Evolutionary conservation across 1,140 invertebrate species (phyloP).

Genomic region (Drosophila melanica): DNA sequence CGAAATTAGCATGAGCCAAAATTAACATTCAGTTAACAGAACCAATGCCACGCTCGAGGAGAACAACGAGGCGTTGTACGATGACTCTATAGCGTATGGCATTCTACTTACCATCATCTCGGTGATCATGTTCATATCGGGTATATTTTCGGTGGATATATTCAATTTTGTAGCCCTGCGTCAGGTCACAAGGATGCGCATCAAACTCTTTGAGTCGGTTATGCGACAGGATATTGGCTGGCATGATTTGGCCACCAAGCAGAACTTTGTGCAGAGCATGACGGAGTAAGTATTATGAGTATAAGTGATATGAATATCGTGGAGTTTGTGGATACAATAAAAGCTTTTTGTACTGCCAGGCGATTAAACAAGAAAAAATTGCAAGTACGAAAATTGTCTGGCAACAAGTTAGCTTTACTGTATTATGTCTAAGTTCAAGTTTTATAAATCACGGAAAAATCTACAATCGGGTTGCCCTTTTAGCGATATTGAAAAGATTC

Average conservation of each 20-base stretch:
- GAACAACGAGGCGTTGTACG: slow-evolving; percentile 86
- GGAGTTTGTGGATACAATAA: too few species aligned
- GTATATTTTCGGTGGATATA: slow-evolving; percentile 87
- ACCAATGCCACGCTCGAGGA: slow-evolving; percentile 86
- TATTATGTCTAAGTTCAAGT: too few species aligned
- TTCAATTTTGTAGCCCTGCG: slow-evolving; percentile 87
- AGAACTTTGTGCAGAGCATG: slow-evolving; percentile 94
- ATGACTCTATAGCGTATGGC: slow-evolving; percentile 88
- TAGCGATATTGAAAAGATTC: slow-evolving; percentile 94
- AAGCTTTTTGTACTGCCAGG: too few species aligned
- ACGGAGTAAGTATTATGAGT: slow-evolving; percentile 88
- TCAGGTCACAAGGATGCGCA: slow-evolving; percentile 89
- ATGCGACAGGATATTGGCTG: slow-evolving; percentile 95
- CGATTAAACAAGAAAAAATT: too few species aligned
- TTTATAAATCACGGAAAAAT: too few species aligned
- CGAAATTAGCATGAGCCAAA: background rate
- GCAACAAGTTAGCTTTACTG: too few species aligned
- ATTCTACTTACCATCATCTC: slow-evolving; percentile 86
- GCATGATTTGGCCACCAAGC: slow-evolving; percentile 93
- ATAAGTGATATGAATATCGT: too few species aligned
- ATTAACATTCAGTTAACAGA: slow-evolving; percentile 31
- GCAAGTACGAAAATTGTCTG: too few species aligned
- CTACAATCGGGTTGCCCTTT: too few species aligned
- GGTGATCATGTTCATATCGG: slow-evolving; percentile 87
- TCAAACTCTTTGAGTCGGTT: slow-evolving; percentile 89